Conservation (phyloP, 1,140 invertebrate genomes). For the Hetaerina americana region DNA sequence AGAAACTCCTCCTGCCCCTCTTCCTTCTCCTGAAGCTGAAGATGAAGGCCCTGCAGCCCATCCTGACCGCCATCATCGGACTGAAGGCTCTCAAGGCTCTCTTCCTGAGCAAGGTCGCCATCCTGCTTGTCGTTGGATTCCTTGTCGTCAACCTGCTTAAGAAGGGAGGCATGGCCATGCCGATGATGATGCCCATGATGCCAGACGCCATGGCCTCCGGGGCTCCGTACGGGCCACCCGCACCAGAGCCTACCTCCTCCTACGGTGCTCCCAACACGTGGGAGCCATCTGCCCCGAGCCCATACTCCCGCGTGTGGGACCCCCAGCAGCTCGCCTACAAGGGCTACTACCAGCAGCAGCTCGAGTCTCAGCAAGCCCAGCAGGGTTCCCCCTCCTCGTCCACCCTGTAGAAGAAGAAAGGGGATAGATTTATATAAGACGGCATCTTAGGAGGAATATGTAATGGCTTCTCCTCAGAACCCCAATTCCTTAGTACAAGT, state of each 20-base stretch:
- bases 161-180: constrained; percentile 61
- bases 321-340: constrained; percentile 61
- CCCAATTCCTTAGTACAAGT: neutral
- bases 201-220: constrained; percentile 36
- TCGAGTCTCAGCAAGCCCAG: neutral
- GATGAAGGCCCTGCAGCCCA: constrained; percentile 68
- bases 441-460: neutral
- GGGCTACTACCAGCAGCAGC: constrained; percentile 47
- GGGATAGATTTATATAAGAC: too few relatives aligned
- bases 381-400: neutral
- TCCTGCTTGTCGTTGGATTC: constrained; percentile 64
- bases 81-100: constrained; percentile 70
- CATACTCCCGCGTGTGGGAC: constrained; percentile 31
- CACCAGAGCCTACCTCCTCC: constrained; percentile 45
- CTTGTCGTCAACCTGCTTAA: constrained; percentile 56
- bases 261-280: constrained; percentile 48
- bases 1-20: constrained; percentile 65
- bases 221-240: constrained; percentile 36
- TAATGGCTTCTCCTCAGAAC: neutral
- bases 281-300: constrained; percentile 41
- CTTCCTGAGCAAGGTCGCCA: constrained; percentile 65
- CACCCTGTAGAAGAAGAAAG: neutral
- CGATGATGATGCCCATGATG: constrained; percentile 34
- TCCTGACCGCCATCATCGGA: constrained; percentile 59
- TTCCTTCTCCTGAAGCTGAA: constrained; percentile 67